Conservation (phyloP, 2,797 vertebrate species). For the Squalus acanthias region DNA sequence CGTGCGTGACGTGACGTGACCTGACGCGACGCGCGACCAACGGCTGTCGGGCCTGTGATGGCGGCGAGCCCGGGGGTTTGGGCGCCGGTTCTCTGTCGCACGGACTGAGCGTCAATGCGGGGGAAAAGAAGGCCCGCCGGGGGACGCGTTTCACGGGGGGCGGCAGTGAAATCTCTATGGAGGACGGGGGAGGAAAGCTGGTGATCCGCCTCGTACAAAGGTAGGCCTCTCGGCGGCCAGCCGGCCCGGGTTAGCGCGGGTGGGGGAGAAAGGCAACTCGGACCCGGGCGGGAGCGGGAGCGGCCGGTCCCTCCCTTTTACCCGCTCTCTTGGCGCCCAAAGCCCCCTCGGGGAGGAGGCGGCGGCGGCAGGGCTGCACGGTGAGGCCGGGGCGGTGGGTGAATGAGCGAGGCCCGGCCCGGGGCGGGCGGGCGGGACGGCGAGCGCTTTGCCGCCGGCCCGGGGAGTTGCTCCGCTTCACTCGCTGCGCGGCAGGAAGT, state of each 20-base stretch:
- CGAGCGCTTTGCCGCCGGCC: too few species aligned
- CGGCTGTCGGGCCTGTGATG: constrained; percentile 6
- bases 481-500: neutral
- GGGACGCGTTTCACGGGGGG: neutral
- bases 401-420: too few species aligned
- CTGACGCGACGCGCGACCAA: too few species aligned
- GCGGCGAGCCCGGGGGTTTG: neutral
- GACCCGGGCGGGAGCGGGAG: too few species aligned
- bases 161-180: neutral
- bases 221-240: neutral
- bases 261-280: neutral
- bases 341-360: too few species aligned
- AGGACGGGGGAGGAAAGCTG: neutral
- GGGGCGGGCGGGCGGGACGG: too few species aligned
- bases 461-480: too few species aligned
- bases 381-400: too few species aligned
- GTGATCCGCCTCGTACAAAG: neutral
- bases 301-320: neutral
- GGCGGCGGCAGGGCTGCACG: too few species aligned
- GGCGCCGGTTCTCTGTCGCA: neutral
- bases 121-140: too few species aligned
- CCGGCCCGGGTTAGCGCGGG: neutral
- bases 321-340: too few species aligned
- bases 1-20: too few species aligned
- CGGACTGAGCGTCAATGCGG: neutral